These are phyloP conservation scores for Macrotis lagotis DNA, from an alignment of 2,113 vertebrate genomes.

Conservation along the genomic window DNA sequence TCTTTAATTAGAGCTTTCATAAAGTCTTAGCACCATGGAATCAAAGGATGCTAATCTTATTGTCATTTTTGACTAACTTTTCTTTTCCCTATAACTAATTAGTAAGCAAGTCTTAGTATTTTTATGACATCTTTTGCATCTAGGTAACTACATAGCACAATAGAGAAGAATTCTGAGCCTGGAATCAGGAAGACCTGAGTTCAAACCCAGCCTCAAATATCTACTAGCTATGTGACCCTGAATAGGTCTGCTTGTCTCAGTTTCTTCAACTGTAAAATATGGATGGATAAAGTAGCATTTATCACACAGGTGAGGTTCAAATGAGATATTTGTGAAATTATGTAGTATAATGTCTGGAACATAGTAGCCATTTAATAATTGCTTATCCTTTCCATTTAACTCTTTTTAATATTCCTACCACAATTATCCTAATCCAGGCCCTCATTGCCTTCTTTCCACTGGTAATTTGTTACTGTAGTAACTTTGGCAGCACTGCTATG, in stretches of 20 bases:
- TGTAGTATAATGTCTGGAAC: neutral
- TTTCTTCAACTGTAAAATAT: neutral
- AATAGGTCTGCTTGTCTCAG: neutral
- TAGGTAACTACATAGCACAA: neutral
- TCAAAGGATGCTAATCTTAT: neutral
- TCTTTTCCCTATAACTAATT: neutral
- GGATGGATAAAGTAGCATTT: neutral
- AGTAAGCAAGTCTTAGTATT: neutral
- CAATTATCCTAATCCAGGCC: neutral
- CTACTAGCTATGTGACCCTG: neutral
- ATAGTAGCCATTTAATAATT: neutral
- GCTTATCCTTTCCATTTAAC: neutral
- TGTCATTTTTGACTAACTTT: fast-evolving
- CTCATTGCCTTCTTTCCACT: neutral
- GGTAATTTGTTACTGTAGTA: neutral
- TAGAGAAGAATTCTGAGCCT: neutral
- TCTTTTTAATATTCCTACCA: neutral
- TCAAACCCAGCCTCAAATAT: neutral
- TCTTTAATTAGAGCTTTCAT: conserved; percentile 50
- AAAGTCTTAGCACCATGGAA: neutral
- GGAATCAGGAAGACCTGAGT: neutral
- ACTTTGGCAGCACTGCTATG: neutral
- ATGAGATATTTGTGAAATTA: neutral
- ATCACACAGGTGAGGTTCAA: neutral
- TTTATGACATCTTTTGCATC: neutral